phyloP scores from a whole-genome alignment of 2,888 invertebrate species.

The Zaprionus lineosus region DNA sequence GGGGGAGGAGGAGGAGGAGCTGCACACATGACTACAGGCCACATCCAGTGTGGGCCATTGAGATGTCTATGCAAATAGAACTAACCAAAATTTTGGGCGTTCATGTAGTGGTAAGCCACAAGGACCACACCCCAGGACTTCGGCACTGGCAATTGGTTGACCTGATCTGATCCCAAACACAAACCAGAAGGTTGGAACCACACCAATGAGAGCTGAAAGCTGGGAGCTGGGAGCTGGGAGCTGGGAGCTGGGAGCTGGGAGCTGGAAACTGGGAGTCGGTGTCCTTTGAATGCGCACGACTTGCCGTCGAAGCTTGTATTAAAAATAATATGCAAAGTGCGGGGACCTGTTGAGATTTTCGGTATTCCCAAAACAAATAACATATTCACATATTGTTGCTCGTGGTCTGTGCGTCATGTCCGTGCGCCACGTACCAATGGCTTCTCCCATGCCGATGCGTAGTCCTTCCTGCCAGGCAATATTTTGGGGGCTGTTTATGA shows the following conservation, averaged over 20 bases:
- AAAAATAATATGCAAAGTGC: slow-evolving; percentile 81
- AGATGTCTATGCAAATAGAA: slow-evolving; percentile 57
- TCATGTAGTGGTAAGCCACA: slow-evolving; percentile 38
- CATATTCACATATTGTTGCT: slow-evolving; percentile 80
- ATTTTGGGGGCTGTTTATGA: slow-evolving; percentile 73
- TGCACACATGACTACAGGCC: too few species aligned
- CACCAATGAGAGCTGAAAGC: too few species aligned
- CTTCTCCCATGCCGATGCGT: too few species aligned
- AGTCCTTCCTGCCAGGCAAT: too few species aligned
- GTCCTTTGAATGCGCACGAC: slow-evolving; percentile 44
- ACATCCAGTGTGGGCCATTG: slow-evolving; percentile 18
- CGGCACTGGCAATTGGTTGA: slow-evolving; percentile 36
- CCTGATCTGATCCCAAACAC: slow-evolving; percentile 45
- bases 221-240: neutral
- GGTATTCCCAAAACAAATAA: slow-evolving; percentile 82
- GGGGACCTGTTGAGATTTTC: slow-evolving; percentile 82
- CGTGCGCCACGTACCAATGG: neutral
- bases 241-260: neutral
- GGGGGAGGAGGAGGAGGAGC: too few species aligned
- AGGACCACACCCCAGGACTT: slow-evolving; percentile 2
- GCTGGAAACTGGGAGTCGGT: neutral
- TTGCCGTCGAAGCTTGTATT: slow-evolving; percentile 54
- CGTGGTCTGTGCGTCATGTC: slow-evolving; percentile 22
- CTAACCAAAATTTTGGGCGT: slow-evolving; percentile 19
- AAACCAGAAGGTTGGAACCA: slow-evolving; percentile 6